Base-by-base conservation (phyloP, 2,113 vertebrate species). In the Sprattus sprattus region DNA sequence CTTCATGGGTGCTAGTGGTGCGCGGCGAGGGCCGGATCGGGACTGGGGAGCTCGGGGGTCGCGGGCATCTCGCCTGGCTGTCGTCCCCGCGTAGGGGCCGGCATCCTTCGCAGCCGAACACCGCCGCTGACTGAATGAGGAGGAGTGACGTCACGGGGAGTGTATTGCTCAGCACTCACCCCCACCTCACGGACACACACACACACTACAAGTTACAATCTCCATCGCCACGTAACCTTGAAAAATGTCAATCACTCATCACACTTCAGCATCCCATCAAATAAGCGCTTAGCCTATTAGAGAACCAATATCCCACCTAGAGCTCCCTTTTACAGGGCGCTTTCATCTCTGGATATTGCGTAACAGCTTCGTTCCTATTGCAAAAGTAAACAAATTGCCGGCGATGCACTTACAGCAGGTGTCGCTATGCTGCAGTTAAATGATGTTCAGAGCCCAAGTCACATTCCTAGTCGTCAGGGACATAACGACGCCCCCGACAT, bases 31-130 rank as follows among this genome's bases (percentile, higher is more conserved):
- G 54, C 47, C 84, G 39, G 39, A 86, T 86, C 89, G 45, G 82
- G 78, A 78, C 82, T 78, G 4, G 71, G 88, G 15, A 87, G 54
- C 81, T 45, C 87, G 81, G 82, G 87, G 47, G 85, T 52, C 89
- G 90, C 87, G 87, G 57, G 85, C 91, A 90, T 93, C 88, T 91
- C 89, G 89, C 88, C 92, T 88, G 90, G 91, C 82, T 83, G 85
- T 82, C 71, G 90, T 92, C 92, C 87, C 92, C 90, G 93, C 91
- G 83, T 87, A 91, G 90, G 91, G 91, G 85, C 92, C 88, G 88
- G 91, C 94, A 92, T 94, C 89, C 89, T 91, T 91, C 85, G 91
- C 91, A 90, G 93, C 92, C 91, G 90, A 93, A 89, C 88, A 86
- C 85, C 88, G 86, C 90, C 81, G 88, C 86, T 60, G 88, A 88